Evolutionary conservation across 2,113 vertebrate species (phyloP).

Genomic region (Crotophaga sulcirostris): DNA sequence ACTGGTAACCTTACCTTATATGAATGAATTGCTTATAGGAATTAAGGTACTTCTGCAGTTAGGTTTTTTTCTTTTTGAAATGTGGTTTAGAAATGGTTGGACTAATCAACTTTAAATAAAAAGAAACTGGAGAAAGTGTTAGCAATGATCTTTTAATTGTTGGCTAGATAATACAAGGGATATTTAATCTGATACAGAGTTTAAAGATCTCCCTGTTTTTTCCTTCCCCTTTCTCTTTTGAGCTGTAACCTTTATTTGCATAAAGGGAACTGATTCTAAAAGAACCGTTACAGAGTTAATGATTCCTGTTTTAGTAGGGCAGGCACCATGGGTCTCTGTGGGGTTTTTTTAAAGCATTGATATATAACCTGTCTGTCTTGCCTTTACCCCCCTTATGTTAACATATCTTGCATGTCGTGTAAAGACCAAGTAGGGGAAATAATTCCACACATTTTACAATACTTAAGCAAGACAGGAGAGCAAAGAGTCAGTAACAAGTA

Average conservation of each 20-base stretch:
- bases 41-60: not conserved
- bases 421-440: not conserved
- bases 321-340: not conserved
- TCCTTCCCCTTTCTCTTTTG: slow-evolving; percentile 40
- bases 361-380: not conserved
- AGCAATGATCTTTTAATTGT: not conserved
- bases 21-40: not conserved
- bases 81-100: not conserved
- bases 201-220: not conserved
- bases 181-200: not conserved
- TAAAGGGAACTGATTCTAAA: slow-evolving; percentile 59
- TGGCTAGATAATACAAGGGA: not conserved
- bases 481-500: not conserved
- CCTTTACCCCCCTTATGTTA: not conserved
- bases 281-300: slow-evolving; percentile 40
- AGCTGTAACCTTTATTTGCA: slow-evolving; percentile 47
- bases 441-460: not conserved
- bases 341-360: not conserved
- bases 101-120: not conserved
- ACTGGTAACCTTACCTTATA: not conserved
- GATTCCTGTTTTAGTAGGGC: not conserved
- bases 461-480: not conserved
- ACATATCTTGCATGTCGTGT: not conserved
- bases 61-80: not conserved
- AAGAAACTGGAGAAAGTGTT: not conserved